Percentiles rank a stretch among this genome's conserved stretches.
phyloP scores from a whole-genome alignment of 2,888 invertebrate genomes.

The Caradrina kadenii region DNA sequence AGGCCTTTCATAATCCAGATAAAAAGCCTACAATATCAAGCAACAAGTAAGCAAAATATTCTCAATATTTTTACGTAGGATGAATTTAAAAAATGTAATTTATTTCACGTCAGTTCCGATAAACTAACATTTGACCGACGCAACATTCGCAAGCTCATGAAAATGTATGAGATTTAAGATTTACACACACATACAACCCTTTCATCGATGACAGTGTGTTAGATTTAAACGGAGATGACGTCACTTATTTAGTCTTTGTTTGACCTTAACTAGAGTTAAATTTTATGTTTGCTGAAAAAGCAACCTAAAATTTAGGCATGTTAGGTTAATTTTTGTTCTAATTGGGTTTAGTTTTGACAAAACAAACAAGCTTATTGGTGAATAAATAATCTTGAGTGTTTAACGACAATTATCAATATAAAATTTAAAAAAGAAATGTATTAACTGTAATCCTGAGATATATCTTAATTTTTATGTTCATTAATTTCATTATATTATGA shows the following conservation, averaged over 20 bases:
- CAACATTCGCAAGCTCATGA: constrained; percentile 58
- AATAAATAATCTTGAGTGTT: too few relatives aligned
- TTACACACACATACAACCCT: constrained; percentile 29
- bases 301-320: too few relatives aligned
- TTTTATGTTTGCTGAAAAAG: neutral
- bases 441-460: too few relatives aligned
- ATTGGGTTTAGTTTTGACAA: too few relatives aligned
- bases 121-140: constrained; percentile 38
- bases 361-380: too few relatives aligned
- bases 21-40: neutral
- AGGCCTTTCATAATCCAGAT: neutral
- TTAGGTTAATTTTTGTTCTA: too few relatives aligned
- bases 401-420: too few relatives aligned
- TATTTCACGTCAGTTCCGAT: constrained; percentile 61
- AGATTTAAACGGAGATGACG: constrained; percentile 3
- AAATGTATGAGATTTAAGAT: constrained; percentile 60
- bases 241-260: neutral
- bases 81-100: constrained; percentile 62
- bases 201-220: constrained; percentile 12
- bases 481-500: too few relatives aligned
- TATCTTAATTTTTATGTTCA: too few relatives aligned
- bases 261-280: neutral
- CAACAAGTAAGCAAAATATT: constrained; percentile 21
- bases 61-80: neutral
- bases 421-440: too few relatives aligned